Percentiles rank a stretch among this genome's conserved stretches.
phyloP scores from a whole-genome alignment of 2,797 vertebrate species.

The Kryptolebias ocellatus region DNA sequence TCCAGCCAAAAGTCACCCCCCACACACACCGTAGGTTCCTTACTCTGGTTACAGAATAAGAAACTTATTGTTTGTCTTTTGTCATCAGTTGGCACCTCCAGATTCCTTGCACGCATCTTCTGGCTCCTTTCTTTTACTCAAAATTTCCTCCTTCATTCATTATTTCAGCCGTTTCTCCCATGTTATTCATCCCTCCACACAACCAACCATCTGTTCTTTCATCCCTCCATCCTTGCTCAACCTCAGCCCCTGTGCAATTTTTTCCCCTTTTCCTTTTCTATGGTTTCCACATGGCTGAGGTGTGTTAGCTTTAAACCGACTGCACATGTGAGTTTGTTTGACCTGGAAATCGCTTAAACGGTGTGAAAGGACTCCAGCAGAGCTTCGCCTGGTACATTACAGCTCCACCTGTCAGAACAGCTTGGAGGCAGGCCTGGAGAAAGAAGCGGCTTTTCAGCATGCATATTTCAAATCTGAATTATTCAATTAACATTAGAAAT shows the following conservation, averaged over 20 bases:
- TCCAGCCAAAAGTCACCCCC: constrained; percentile 14
- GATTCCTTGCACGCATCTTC: not conserved
- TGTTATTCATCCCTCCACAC: constrained; percentile 6
- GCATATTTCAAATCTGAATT: constrained; percentile 15
- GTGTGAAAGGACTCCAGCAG: constrained; percentile 55
- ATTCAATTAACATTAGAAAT: not conserved
- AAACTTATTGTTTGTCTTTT: not conserved
- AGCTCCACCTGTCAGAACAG: constrained; percentile 53
- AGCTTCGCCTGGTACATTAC: constrained; percentile 64
- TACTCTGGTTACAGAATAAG: no score
- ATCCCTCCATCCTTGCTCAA: constrained; percentile 3
- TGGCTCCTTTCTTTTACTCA: not conserved
- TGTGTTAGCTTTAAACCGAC: constrained; percentile 40
- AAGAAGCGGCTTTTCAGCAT: constrained; percentile 2
- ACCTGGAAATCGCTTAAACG: constrained; percentile 55
- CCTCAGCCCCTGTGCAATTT: constrained; percentile 3
- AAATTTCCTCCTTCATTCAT: not conserved
- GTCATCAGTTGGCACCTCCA: not conserved
- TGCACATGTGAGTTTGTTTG: constrained; percentile 58
- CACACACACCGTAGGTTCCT: not conserved
- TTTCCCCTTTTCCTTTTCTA: constrained; percentile 7
- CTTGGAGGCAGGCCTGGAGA: constrained; percentile 9
- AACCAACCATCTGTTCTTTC: constrained; percentile 8
- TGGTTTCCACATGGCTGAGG: constrained; percentile 41
- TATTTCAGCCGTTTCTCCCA: constrained; percentile 6